A percentile compares a stretch with the other conserved stretches of the same genome.
These are phyloP conservation scores for Chaetoderma sp. DNA, from an alignment of 2,888 invertebrate genomes.

Conservation along the genomic window DNA sequence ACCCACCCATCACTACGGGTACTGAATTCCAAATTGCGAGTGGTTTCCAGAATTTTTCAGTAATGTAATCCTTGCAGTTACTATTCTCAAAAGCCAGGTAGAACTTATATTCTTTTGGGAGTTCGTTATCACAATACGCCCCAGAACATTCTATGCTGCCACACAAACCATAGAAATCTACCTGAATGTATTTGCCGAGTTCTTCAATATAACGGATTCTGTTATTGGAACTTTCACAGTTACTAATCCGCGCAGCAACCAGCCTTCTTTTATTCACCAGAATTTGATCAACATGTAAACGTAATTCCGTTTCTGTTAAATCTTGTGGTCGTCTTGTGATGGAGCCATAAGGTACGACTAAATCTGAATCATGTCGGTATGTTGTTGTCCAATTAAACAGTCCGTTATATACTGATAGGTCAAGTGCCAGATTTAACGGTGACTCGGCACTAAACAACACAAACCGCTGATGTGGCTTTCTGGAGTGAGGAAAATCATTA, in stretches of 20 bases:
- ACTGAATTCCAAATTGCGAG: not conserved
- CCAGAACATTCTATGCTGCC: not conserved
- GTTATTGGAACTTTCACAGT: conserved; percentile 1
- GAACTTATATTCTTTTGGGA: not conserved
- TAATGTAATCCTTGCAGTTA: not conserved
- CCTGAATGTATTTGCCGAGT: not conserved
- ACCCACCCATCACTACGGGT: conserved; percentile 1
- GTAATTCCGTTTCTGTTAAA: too few species aligned
- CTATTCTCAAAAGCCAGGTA: conserved; percentile 8
- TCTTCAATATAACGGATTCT: not conserved
- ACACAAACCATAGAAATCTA: conserved; percentile 4
- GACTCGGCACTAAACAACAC: not conserved
- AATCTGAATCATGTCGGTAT: not conserved
- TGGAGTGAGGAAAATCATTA: not conserved
- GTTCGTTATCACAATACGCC: not conserved
- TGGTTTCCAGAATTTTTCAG: conserved; percentile 1
- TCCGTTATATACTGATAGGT: not conserved
- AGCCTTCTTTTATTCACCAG: not conserved
- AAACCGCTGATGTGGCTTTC: not conserved
- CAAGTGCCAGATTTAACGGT: not conserved
- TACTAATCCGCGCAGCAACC: conserved; percentile 3
- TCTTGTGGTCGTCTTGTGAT: too few species aligned
- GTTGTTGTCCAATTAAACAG: conserved; percentile 6
- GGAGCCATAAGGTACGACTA: not conserved
- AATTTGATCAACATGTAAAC: not conserved